Base-by-base conservation (phyloP, 2,113 vertebrate genomes). In the Phrynosoma blainvillii region DNA sequence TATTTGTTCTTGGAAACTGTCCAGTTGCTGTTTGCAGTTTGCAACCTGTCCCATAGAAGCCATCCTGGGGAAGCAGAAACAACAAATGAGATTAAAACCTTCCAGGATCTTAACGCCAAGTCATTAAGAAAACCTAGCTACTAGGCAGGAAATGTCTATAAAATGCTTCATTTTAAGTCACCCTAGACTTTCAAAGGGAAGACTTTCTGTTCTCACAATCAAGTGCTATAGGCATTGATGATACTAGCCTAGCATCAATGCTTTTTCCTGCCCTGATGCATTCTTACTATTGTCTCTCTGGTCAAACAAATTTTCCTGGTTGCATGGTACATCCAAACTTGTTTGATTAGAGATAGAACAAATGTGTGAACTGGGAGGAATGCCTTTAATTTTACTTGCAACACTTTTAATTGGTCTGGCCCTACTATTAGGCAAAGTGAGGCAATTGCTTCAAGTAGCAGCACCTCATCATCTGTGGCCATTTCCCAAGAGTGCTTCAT, bases 1-100 rank as follows among this genome's bases (percentile, higher is more conserved):
- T 65, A 96, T 81, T 9, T 59, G 6, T 3, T 87, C 87, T 70
- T 96, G 96, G 85, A 93, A 79, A 0, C 0, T 0, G 1, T 13
- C 62, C 80, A 93, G 89, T 40, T 52, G 1, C 0, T 0, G 0
- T 9, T 0, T 32, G 12, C 71, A 81, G 0, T 2, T 74, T 0
- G 1, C 0, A 16, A 20, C 0, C 77, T 2, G 1, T 11, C 4
- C 13, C 65, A 1, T 27, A 8, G 42, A 52, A 5, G 25, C 36
- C 32, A 59, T 74, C 10, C 40, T 11, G 5, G n/a, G 16, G 9
- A 75, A 82, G 40, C 30, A 54, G 1, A 14, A 66, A 18, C 11
- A 75, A 13, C 65, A 18, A 20, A 66, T 21, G 65, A 30, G 36
- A 20, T 82, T 21, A 66, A 30, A 27, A 42, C 5, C 30, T 36